Percentiles rank a stretch among this genome's conserved stretches.
These are phyloP conservation scores for Epinotia demarniana DNA, from an alignment of 2,888 invertebrate genomes.

Conservation along the genomic window DNA sequence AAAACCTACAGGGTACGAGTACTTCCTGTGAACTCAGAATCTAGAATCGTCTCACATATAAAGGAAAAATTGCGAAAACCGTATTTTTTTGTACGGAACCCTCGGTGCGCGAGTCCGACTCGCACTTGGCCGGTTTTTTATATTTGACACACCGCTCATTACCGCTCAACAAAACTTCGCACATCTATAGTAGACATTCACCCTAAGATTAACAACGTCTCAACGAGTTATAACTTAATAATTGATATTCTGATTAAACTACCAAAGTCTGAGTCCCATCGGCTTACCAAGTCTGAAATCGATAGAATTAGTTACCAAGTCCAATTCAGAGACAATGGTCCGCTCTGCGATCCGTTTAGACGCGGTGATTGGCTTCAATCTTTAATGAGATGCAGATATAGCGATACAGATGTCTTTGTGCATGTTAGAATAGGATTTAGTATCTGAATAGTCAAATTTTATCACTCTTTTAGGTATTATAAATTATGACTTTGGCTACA, in stretches of 20 bases:
- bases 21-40: too few relatives aligned
- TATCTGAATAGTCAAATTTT: neutral
- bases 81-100: too few relatives aligned
- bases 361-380: slow-evolving; percentile 1
- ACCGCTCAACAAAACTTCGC: neutral
- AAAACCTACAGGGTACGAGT: too few relatives aligned
- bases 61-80: too few relatives aligned
- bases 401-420: too few relatives aligned
- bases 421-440: neutral
- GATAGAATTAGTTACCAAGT: slow-evolving; percentile 35
- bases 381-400: slow-evolving; percentile 13
- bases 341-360: neutral
- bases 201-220: too few relatives aligned
- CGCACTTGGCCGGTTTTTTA: too few relatives aligned
- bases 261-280: neutral
- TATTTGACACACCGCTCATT: too few relatives aligned
- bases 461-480: too few relatives aligned
- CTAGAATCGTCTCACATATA: too few relatives aligned
- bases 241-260: neutral
- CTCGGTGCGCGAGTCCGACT: too few relatives aligned
- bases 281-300: neutral
- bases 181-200: neutral
- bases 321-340: slow-evolving; percentile 14
- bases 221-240: neutral
- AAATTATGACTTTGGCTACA: too few relatives aligned